Conservation (phyloP, 2,797 vertebrate genomes). For the Xenops minutus region DNA sequence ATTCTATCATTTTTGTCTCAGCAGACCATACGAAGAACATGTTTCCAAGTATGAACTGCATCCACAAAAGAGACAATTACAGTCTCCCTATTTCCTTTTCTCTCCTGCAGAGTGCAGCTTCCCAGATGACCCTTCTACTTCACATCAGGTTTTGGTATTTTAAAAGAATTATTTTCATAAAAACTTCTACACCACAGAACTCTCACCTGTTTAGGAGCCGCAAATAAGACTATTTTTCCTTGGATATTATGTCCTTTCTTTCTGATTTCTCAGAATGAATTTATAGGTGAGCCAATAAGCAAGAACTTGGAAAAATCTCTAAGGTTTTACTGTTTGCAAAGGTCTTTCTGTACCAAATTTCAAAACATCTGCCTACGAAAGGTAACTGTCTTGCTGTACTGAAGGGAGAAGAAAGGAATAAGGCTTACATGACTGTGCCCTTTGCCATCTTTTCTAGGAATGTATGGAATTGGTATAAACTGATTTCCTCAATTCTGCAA, state of each 20-base stretch:
- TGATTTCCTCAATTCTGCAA: not conserved
- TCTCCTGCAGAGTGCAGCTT: not conserved
- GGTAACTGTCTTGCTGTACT: not conserved
- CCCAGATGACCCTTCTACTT: not conserved
- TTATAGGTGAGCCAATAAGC: not conserved
- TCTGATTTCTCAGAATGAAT: not conserved
- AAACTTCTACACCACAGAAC: not conserved
- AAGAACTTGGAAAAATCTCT: not conserved
- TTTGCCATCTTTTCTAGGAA: not conserved
- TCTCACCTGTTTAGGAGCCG: not conserved
- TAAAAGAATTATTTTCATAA: not conserved
- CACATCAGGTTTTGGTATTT: not conserved
- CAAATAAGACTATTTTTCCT: not conserved
- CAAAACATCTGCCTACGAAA: not conserved
- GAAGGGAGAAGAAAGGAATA: not conserved
- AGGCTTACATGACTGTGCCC: not conserved
- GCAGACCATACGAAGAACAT: not conserved
- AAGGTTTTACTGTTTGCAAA: not conserved
- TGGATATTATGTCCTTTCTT: not conserved
- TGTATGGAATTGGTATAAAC: not conserved
- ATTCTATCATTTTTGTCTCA: not conserved
- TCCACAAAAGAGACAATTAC: not conserved
- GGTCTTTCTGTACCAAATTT: not conserved
- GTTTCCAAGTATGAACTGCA: not conserved
- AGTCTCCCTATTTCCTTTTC: not conserved